Evolutionary conservation across 2,113 vertebrate genomes (phyloP), one percentile per base, ranked within the genome.

Genomic region (Silurus glanis): DNA sequence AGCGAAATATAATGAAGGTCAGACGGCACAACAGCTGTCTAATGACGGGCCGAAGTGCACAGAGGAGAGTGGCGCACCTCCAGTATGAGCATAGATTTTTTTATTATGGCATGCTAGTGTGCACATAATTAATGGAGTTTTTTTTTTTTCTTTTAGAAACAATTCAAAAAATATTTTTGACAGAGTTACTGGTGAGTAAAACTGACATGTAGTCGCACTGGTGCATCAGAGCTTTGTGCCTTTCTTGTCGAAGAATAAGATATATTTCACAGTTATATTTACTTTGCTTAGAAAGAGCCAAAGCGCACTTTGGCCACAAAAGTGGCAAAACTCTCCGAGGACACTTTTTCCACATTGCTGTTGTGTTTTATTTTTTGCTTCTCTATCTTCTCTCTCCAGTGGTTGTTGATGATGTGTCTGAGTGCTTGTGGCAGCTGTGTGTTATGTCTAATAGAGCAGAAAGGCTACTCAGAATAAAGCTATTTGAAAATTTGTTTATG

Each of bases 391-490:
- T 88, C 91, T 95, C 94, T 83, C 94, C 95, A 95, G 93, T 96
- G 96, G 97, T 98, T 97, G 97, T 99, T 98, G 97, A 98, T 99
- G 97, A 97, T 97, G 96, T 97, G 96, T 98, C 97, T 98, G 97
- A 99, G 97, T 97, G 96, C 96, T 97, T 97, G 96, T 99, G 97
- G 97, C 97, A 98, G 97, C 97, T 98, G 96, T 98, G 97, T 97
- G 97, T 97, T 97, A 94, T 96, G 97, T 97, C 97, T 98, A 98
- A 98, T 99, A 98, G 97, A 98, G 97, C 97, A 97, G 97, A 97
- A 97, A 98, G 97, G 96, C 97, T 97, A 97, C 96, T 98, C 97
- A 96, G 96, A 97, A 98, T 97, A 96, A 96, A 97, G 96, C 96
- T 96, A 97, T 97, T 96, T 97, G 96, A 97, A 97, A 98, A 97